Base-by-base conservation (phyloP, 1,140 invertebrate species). In the Chymomyza costata region DNA sequence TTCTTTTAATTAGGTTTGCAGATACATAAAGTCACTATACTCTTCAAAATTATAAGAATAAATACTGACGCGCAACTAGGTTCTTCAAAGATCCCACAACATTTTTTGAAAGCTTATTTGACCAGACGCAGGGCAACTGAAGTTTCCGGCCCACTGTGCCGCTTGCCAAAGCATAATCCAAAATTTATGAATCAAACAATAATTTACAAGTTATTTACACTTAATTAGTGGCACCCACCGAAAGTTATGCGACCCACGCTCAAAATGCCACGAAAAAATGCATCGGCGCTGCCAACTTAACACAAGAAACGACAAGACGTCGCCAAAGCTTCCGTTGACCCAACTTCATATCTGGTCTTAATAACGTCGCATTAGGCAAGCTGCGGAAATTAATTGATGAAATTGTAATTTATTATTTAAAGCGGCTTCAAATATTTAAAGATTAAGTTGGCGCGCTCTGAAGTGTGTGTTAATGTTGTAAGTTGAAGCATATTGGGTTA, bases 191-290 rank as follows among this genome's bases (percentile, higher is more conserved):
- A 62, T 80, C 61, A 62, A 45, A 13, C 43, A 58, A 60, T 64
- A 44, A 80, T 68, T 80, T 80, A 80, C 73, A 68, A 80, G 67
- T 60, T 54, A 80, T 80, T 80, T 80, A 80, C 73, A 80, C 73
- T 80, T 80, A 80, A 80, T 80, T 80, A 80, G 60, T 47, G 52
- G 60, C 73, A 80, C 73, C 73, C 55, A 65, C 58, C 49, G 63
- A 80, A 78, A 71, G 41, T 69, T 62, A 28, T 38, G 32, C 21
- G 1, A 19, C 35, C 2, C 17, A 13, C 15, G 16, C 6, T 2
- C 25, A 28, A 6, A 28, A 10, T 10, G 25, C 5, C 25, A 28
- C 5, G 2, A 34, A n/a, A 25, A 28, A 51, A 30, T 31, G 47
- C 59, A 63, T 67, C 63, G 67, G 63, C 16, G 38, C 54, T 61